Percentiles rank a stretch among this genome's conserved stretches.
phyloP scores from a whole-genome alignment of 2,888 invertebrate genomes.

The Orthonevra nobilis region DNA sequence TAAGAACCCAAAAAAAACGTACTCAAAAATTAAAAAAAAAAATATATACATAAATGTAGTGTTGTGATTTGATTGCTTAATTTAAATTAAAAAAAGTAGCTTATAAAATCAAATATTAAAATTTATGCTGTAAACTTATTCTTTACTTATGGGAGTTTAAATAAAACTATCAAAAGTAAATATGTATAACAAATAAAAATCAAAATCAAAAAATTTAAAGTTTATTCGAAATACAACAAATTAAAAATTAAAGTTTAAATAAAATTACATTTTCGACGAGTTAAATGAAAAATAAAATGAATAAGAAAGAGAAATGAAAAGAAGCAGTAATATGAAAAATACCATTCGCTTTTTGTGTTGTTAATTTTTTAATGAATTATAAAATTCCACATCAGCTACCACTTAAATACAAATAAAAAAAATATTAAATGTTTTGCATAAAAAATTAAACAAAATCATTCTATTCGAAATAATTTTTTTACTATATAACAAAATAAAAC shows the following conservation, averaged over 20 bases:
- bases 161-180: slow-evolving; percentile 17
- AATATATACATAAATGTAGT: slow-evolving; percentile 66
- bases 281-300: slow-evolving; percentile 30
- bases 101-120: slow-evolving; percentile 30
- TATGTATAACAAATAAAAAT: slow-evolving; percentile 54
- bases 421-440: neutral
- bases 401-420: slow-evolving; percentile 27
- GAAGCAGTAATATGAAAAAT: slow-evolving; percentile 34
- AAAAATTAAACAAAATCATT: slow-evolving; percentile 4
- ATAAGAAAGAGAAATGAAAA: slow-evolving; percentile 5
- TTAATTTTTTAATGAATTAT: slow-evolving; percentile 20
- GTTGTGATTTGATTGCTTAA: slow-evolving; percentile 70
- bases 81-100: slow-evolving; percentile 66
- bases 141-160: slow-evolving; percentile 60
- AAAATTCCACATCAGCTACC: slow-evolving; percentile 22
- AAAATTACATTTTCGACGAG: slow-evolving; percentile 50
- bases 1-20: slow-evolving; percentile 22
- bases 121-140: slow-evolving; percentile 62
- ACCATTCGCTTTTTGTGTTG: slow-evolving; percentile 62
- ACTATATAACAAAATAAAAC: slow-evolving; percentile 35
- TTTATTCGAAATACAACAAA: slow-evolving; percentile 50
- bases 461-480: slow-evolving; percentile 56
- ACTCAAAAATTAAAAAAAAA: slow-evolving; percentile 48
- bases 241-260: slow-evolving; percentile 43
- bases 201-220: slow-evolving; percentile 62